Base-by-base conservation (phyloP, 2,113 vertebrate genomes). In the Meriones unguiculatus region DNA sequence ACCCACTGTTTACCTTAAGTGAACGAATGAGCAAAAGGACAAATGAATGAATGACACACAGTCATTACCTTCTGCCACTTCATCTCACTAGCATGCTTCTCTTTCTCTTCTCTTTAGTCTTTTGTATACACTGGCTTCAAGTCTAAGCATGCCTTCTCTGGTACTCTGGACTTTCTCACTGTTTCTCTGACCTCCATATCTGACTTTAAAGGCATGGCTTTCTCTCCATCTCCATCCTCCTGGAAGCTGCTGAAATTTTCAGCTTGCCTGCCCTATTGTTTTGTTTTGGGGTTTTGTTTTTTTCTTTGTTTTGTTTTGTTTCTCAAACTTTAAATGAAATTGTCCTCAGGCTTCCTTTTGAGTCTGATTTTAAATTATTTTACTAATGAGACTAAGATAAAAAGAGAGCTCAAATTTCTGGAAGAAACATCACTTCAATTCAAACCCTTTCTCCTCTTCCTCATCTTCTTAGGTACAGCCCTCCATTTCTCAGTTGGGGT, bases 11-110 rank as follows among this genome's bases (percentile, higher is more conserved):
- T 86, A 76, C 32, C 57, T 91, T 64, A 59, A 94, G 67, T 41
- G 77, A 54, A 52, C 0, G 12, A 64, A 64, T 41, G 80, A 82
- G n/a, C 15, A 1, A 35, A 57, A 13, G 10, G 38, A 41, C 25
- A 90, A 25, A 65, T 50, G 69, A 94, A 76, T 95, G 70, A 93
- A 93, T 69, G 32, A 69, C 70, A 22, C 20, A 12, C 15, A 94
- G 41, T 30, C 20, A n/a, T 72, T 18, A 38, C 57, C 65, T 62
- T 92, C 90, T 86, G 5, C 67, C 81, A 73, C 15, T 57, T 17
- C 15, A 67, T 17, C 38, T 65, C 46, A 7, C 41, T 3, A 20
- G 38, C 84, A 65, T 11, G 62, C 82, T 86, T 84, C 50, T 38
- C 18, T 52, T 52, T 13, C 11, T 24, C 25, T 32, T 85, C 14